phyloP scores from a whole-genome alignment of 2,888 invertebrate genomes.

The Brassicogethes aeneus region DNA sequence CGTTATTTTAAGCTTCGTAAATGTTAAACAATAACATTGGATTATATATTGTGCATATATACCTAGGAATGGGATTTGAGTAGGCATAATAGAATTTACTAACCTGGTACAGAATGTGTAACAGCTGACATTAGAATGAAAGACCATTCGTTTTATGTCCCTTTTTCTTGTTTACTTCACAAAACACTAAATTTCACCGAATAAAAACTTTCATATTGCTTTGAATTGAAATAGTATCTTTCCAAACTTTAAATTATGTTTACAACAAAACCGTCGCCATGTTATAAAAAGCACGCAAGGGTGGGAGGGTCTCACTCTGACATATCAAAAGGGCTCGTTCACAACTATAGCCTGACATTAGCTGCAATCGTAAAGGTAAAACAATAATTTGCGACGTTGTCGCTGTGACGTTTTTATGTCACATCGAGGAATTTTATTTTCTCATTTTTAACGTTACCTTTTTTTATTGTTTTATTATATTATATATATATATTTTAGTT shows the following conservation, averaged over 20 bases:
- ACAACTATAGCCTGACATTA: slow-evolving; percentile 7
- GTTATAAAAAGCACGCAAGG: slow-evolving; percentile 35
- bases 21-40: too few relatives aligned
- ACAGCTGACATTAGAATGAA: slow-evolving; percentile 45
- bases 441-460: too few relatives aligned
- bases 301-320: slow-evolving; percentile 27
- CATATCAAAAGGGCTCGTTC: slow-evolving; percentile 12
- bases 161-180: slow-evolving; percentile 21
- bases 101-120: slow-evolving; percentile 46
- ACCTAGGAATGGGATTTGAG: too few relatives aligned
- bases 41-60: too few relatives aligned
- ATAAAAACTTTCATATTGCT: slow-evolving; percentile 3
- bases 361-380: neutral
- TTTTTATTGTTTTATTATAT: too few relatives aligned
- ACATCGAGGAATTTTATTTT: too few relatives aligned
- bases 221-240: slow-evolving; percentile 5
- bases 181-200: slow-evolving; percentile 22
- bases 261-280: slow-evolving; percentile 43
- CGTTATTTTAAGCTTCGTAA: too few relatives aligned
- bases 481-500: too few relatives aligned
- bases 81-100: too few relatives aligned
- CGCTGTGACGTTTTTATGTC: too few relatives aligned
- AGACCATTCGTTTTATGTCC: slow-evolving; percentile 36
- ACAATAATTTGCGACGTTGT: too few relatives aligned
- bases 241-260: slow-evolving; percentile 31